Conservation (phyloP, 2,113 vertebrate species). For the Camarhynchus parvulus region DNA sequence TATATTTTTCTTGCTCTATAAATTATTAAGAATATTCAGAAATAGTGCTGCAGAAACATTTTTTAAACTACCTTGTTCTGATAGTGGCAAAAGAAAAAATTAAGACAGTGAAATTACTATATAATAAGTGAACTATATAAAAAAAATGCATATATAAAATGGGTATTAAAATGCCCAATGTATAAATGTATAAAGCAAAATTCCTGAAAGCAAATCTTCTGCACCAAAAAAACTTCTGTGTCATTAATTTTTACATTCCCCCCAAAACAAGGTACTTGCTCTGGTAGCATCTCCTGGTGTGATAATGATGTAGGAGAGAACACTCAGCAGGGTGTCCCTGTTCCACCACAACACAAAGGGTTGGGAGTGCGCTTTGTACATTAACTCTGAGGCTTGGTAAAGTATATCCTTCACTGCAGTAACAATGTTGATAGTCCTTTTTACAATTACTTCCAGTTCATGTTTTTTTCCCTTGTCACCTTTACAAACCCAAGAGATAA, state of each 20-base stretch:
- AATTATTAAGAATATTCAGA: background rate
- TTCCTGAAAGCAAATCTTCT: background rate
- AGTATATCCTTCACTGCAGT: no score
- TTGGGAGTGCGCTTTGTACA: background rate
- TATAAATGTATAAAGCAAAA: background rate
- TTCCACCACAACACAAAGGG: no score
- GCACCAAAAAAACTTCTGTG: background rate
- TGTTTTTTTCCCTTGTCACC: accelerated
- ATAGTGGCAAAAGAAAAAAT: background rate
- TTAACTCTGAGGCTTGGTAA: background rate
- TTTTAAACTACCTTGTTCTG: background rate
- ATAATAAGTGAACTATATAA: background rate
- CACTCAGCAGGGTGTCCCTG: background rate
- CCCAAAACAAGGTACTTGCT: accelerated
- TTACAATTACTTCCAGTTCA: background rate
- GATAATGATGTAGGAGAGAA: background rate
- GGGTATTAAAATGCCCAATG: background rate
- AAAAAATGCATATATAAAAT: background rate
- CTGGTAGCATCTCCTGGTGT: no score
- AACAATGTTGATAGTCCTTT: accelerated
- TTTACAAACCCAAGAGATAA: background rate
- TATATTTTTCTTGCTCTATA: background rate
- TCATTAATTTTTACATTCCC: background rate
- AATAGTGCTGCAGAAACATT: background rate
- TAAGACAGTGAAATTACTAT: background rate